These are phyloP conservation scores for Polydrusus cervinus DNA, from an alignment of 2,888 invertebrate genomes.

Conservation along the genomic window DNA sequence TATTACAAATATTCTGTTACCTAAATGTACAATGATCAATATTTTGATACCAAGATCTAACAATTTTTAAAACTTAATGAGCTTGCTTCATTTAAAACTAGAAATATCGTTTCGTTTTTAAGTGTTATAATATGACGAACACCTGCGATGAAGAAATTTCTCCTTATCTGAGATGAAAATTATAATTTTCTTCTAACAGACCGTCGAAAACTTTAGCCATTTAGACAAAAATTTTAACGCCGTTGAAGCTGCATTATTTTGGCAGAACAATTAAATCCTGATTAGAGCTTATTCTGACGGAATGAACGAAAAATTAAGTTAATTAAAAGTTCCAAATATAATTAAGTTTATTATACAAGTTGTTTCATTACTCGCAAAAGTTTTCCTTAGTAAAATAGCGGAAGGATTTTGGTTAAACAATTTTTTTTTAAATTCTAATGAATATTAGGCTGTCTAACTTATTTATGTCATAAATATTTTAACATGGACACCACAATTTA, in stretches of 20 bases:
- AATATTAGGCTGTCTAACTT: neutral
- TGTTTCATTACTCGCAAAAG: slow-evolving; percentile 4
- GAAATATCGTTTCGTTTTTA: neutral
- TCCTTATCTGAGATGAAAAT: slow-evolving; percentile 14
- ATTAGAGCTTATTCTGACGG: slow-evolving; percentile 20
- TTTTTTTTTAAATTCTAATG: neutral
- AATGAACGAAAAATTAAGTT: slow-evolving; percentile 25
- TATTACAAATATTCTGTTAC: no score
- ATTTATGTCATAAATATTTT: no score
- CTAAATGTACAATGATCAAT: no score
- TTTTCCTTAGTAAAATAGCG: slow-evolving; percentile 9
- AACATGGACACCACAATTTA: no score
- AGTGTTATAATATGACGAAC: slow-evolving; percentile 21
- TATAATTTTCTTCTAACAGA: slow-evolving; percentile 23
- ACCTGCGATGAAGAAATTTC: slow-evolving; percentile 11
- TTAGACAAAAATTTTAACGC: slow-evolving; percentile 19
- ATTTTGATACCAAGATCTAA: no score
- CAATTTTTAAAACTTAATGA: no score
- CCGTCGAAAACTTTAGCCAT: slow-evolving; percentile 28
- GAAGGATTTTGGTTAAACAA: neutral
- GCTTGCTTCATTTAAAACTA: neutral
- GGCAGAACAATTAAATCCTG: slow-evolving; percentile 30
- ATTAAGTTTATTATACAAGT: slow-evolving; percentile 27
- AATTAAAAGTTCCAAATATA: slow-evolving; percentile 22
- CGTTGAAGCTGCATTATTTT: slow-evolving; percentile 23